Conservation (phyloP, 1,140 invertebrate species). For the Diploscapter pachys region DNA sequence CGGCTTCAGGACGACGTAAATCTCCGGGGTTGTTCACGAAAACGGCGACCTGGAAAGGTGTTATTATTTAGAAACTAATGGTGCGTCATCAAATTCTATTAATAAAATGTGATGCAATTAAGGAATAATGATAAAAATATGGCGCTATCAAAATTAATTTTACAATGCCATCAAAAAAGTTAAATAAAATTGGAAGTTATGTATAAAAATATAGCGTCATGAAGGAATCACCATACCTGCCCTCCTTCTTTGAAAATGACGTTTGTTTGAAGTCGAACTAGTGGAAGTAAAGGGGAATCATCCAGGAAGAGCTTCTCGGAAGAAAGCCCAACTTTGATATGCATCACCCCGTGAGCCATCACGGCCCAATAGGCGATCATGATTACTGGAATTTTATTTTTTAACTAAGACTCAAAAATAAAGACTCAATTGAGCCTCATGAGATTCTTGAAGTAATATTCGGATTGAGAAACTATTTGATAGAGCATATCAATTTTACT, state of each 20-base stretch:
- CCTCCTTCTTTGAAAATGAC: conserved; percentile 58
- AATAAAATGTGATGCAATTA: too few relatives aligned
- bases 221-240: conserved; percentile 31
- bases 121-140: too few relatives aligned
- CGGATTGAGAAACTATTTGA: too few relatives aligned
- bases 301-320: conserved; percentile 58
- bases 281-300: conserved; percentile 54
- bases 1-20: conserved; percentile 44
- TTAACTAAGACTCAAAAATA: conserved; percentile 4
- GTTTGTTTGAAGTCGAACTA: conserved; percentile 53
- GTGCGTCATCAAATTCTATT: too few relatives aligned
- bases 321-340: conserved; percentile 49
- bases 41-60: conserved; percentile 43
- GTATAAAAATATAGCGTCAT: conserved; percentile 6
- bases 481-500: too few relatives aligned
- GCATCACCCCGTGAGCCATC: conserved; percentile 48
- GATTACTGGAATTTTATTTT: conserved; percentile 17
- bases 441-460: too few relatives aligned
- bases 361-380: conserved; percentile 51
- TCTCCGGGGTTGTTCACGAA: conserved; percentile 58
- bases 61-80: too few relatives aligned
- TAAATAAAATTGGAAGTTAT: too few relatives aligned
- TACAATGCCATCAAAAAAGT: too few relatives aligned
- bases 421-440: conserved; percentile 5
- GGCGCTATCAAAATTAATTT: too few relatives aligned